Conservation (phyloP, 2,113 vertebrate genomes). For the Sinocyclocheilus maitianheensis region DNA sequence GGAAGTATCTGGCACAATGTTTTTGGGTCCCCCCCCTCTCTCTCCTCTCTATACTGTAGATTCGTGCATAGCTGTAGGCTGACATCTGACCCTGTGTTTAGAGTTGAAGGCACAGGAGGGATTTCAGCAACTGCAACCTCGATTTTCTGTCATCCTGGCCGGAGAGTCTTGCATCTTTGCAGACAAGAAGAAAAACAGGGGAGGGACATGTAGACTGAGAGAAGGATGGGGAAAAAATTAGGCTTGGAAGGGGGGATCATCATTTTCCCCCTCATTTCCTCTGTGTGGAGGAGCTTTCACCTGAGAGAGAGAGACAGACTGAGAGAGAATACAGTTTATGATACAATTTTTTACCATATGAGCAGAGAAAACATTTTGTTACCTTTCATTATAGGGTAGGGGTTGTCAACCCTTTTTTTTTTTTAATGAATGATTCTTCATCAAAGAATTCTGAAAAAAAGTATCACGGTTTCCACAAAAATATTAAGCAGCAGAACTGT, state of each 20-base stretch:
- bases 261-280: slow-evolving; percentile 58
- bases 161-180: slow-evolving; percentile 47
- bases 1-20: neutral
- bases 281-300: slow-evolving; percentile 42
- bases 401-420: too few species aligned
- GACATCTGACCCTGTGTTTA: slow-evolving; percentile 64
- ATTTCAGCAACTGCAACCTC: slow-evolving; percentile 55
- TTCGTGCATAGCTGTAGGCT: slow-evolving; percentile 39
- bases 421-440: too few species aligned
- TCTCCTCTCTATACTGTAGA: slow-evolving; percentile 1
- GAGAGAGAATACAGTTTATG: slow-evolving; percentile 28
- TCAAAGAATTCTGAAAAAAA: too few species aligned
- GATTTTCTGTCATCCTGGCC: slow-evolving; percentile 64
- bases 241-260: slow-evolving; percentile 49
- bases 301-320: slow-evolving; percentile 31
- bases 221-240: slow-evolving; percentile 20
- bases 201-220: slow-evolving; percentile 12
- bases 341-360: slow-evolving; percentile 1
- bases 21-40: neutral
- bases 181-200: slow-evolving; percentile 42
- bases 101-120: slow-evolving; percentile 57
- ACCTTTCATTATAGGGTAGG: neutral
- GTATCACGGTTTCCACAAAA: too few species aligned
- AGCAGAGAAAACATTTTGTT: neutral
- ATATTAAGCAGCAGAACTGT: too few species aligned